Conservation (phyloP, 2,888 invertebrate genomes). For the Agrotis ipsilon region DNA sequence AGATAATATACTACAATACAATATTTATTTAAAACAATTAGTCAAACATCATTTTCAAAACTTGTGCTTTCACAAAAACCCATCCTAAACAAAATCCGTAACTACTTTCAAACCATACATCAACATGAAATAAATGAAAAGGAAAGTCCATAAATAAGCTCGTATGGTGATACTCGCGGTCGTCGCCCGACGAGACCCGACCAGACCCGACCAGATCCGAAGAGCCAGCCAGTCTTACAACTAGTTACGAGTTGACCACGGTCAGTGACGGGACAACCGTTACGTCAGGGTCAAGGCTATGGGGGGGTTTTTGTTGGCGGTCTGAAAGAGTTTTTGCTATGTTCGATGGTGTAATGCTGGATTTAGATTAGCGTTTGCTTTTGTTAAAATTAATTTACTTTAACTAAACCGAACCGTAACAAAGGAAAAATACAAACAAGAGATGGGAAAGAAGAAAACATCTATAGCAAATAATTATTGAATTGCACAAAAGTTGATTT, state of each 20-base stretch:
- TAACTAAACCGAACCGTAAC: no score
- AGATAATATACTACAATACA: no score
- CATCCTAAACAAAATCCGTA: neutral
- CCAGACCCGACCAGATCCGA: slow-evolving; percentile 59
- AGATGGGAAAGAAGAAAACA: no score
- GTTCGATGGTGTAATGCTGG: neutral
- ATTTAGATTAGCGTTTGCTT: neutral
- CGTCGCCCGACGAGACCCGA: slow-evolving; percentile 65
- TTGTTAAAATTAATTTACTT: no score
- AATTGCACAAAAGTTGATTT: no score
- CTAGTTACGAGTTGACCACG: slow-evolving; percentile 75
- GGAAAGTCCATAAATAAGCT: slow-evolving; percentile 59
- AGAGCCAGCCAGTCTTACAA: slow-evolving; percentile 64
- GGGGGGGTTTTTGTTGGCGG: slow-evolving; percentile 13
- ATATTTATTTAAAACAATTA: no score
- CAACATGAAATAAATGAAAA: slow-evolving; percentile 47
- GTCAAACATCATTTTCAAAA: no score
- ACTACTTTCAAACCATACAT: neutral
- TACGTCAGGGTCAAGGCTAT: slow-evolving; percentile 61
- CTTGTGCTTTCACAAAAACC: neutral
- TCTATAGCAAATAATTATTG: no score
- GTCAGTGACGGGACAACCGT: slow-evolving; percentile 70
- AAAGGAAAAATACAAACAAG: no score
- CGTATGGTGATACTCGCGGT: slow-evolving; percentile 44
- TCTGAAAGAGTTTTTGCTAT: slow-evolving; percentile 19